phyloP scores from a whole-genome alignment of 2,113 vertebrate genomes.

The Danionella cerebrum region DNA sequence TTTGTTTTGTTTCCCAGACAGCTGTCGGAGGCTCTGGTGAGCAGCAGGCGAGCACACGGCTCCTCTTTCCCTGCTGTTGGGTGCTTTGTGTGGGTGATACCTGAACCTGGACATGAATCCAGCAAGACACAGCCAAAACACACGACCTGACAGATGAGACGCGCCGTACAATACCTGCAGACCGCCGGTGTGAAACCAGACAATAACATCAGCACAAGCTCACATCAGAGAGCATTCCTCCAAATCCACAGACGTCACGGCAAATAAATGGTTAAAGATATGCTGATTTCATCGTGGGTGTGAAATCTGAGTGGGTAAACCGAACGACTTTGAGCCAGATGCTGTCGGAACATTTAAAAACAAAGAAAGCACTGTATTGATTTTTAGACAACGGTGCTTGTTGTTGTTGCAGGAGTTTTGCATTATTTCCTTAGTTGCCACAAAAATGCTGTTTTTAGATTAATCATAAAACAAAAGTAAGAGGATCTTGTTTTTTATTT shows the following conservation, averaged over 20 bases:
- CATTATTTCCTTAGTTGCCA: too few species aligned
- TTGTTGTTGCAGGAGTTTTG: too few species aligned
- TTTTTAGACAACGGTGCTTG: background rate
- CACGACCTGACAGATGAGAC: background rate
- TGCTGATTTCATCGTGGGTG: background rate
- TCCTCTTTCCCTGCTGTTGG: background rate
- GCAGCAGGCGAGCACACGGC: background rate
- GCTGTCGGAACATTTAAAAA: background rate
- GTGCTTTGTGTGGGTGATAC: conserved; percentile 12
- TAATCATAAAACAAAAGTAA: too few species aligned
- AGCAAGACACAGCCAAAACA: conserved; percentile 18
- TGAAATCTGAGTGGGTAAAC: background rate
- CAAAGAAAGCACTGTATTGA: background rate
- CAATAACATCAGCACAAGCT: background rate
- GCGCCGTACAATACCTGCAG: background rate
- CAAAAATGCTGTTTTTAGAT: too few species aligned
- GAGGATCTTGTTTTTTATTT: too few species aligned
- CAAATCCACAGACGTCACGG: background rate
- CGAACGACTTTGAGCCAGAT: background rate
- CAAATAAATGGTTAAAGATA: background rate
- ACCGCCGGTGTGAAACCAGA: background rate
- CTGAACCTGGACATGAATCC: conserved; percentile 10
- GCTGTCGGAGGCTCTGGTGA: background rate
- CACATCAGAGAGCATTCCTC: too few species aligned
- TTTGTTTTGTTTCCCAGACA: too few species aligned